Evolutionary conservation across 2,797 vertebrate genomes (phyloP).

Genomic region (Neostethus bicornis): DNA sequence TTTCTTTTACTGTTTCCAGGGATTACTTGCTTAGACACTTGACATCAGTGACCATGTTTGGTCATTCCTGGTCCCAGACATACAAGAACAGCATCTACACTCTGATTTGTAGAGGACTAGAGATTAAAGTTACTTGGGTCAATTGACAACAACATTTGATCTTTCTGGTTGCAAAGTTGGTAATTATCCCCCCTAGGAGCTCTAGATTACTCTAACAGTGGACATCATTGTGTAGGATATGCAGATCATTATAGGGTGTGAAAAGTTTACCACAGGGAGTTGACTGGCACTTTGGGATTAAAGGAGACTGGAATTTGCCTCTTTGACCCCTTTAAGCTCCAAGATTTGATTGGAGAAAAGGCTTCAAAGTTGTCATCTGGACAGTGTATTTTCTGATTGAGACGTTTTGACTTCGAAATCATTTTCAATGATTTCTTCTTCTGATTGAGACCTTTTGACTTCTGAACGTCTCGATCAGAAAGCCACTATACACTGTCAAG

Average conservation of each 20-base stretch:
- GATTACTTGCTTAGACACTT: no score
- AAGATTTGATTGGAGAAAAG: no score
- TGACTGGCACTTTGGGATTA: constrained; percentile 81
- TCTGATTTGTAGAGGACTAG: constrained; percentile 51
- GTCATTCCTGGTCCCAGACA: constrained; percentile 60
- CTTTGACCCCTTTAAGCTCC: constrained; percentile 44
- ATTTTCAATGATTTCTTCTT: no score
- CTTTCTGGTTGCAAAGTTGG: constrained; percentile 70
- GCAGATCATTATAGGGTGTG: constrained; percentile 76
- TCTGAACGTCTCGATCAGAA: no score
- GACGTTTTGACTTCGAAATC: no score
- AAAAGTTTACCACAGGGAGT: constrained; percentile 77
- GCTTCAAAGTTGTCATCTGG: no score
- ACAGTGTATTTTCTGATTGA: no score
- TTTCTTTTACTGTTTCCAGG: no score
- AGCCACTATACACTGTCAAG: no score
- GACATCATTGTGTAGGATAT: constrained; percentile 79
- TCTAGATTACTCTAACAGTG: constrained; percentile 73
- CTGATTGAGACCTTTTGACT: no score
- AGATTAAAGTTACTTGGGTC: constrained; percentile 77
- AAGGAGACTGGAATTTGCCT: constrained; percentile 69
- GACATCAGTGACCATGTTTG: not conserved
- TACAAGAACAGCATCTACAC: constrained; percentile 50
- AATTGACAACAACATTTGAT: constrained; percentile 81
- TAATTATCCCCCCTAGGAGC: constrained; percentile 77